Conservation (phyloP, 2,113 vertebrate genomes). For the Micromys minutus region DNA sequence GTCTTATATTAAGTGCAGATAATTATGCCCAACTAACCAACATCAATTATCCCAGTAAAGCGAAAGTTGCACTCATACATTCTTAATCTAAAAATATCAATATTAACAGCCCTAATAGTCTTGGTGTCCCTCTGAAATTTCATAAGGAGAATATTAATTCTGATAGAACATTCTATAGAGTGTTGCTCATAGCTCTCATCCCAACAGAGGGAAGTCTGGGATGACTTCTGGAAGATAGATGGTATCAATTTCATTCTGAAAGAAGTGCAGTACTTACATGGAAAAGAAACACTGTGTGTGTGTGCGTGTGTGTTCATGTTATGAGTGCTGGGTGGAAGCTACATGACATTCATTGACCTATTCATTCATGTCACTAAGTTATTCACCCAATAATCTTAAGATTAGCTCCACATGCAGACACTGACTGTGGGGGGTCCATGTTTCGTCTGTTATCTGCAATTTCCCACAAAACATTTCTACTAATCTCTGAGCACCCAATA, state of each 20-base stretch:
- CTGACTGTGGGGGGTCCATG: neutral
- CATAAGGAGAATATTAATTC: neutral
- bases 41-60: neutral
- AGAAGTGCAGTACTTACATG: neutral
- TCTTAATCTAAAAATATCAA: neutral
- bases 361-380: neutral
- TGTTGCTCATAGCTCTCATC: neutral
- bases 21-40: neutral
- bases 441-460: neutral
- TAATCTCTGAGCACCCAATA: neutral
- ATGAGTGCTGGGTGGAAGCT: too few species aligned
- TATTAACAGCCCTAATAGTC: neutral
- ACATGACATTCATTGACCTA: neutral
- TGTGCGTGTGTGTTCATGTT: too few species aligned
- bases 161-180: neutral
- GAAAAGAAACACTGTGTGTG: neutral
- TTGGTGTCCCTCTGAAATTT: neutral
- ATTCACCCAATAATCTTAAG: neutral
- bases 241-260: neutral
- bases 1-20: neutral
- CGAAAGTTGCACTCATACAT: neutral
- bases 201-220: neutral
- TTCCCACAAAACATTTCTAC: neutral
- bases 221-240: constrained; percentile 17
- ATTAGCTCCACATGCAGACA: neutral